Base-by-base conservation (phyloP, 2,797 vertebrate genomes). In the Corythornis leucogaster region DNA sequence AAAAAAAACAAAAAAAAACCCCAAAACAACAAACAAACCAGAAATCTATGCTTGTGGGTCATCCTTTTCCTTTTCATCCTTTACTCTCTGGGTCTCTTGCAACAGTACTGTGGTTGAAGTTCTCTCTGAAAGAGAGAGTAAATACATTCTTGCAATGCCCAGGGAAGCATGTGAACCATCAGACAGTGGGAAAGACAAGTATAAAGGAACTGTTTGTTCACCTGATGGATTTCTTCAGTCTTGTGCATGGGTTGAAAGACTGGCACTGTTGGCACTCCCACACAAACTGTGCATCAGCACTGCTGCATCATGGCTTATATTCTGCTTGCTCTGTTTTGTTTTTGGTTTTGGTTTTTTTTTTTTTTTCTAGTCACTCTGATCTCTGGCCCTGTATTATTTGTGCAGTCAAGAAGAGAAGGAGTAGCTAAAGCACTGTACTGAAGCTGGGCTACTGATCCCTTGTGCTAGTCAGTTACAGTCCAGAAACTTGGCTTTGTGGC, bases 371-470 rank as follows among this genome's bases (percentile, higher is more conserved):
- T 31, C 35, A 11, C 38, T 61, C 42, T 22, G 15, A 33, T 55
- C 35, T 68, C 51, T 15, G 11, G 9, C 25, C 19, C 14, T 0
- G 0, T 7, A 1, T 19, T 30, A 8, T 11, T 42, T 22, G 14
- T 28, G 11, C 9, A 46, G 20, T 21, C 5, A 9, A 54, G 38
- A 15, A 40, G 45, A 85, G 53, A 43, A 68, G 35, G 12, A 54
- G 26, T 12, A 75, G 35, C 20, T 31, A 30, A 45, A 82, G 20
- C 11, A 6, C 26, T 35, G 48, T 45, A 12, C 25, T 61, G 33
- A 79, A 55, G 43, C 22, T 43, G 30, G 31, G 42, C 5, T 25
- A 12, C 38, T 92, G 62, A 45, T 28, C 31, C 2, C 9, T 61
- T 28, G 5, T 46, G 15, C 70, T 45, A 1, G 38, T 42, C 7